Evolutionary conservation across 2,888 invertebrate species (phyloP).

Genomic region (Diloba caeruleocephala): DNA sequence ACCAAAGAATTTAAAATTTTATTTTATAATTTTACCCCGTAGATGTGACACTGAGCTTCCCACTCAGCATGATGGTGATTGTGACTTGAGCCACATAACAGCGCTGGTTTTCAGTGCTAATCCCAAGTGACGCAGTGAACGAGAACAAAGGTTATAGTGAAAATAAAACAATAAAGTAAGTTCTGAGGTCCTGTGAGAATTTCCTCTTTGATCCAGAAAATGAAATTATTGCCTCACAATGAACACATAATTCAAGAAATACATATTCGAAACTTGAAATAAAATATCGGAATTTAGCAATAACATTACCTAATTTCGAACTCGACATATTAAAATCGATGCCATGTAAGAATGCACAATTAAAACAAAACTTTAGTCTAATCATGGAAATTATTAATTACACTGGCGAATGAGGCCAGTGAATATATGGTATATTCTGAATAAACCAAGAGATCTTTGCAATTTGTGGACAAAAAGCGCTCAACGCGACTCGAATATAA

Average conservation of each 20-base stretch:
- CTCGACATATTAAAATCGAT: constrained; percentile 16
- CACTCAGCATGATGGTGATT: too few species aligned
- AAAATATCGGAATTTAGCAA: constrained; percentile 26
- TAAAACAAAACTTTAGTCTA: constrained; percentile 60
- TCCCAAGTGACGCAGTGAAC: too few species aligned
- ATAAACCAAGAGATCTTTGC: constrained; percentile 68
- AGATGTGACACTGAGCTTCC: too few species aligned
- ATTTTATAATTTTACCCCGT: too few species aligned
- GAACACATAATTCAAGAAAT: constrained; percentile 7
- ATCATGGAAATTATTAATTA: constrained; percentile 71
- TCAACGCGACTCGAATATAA: constrained; percentile 71
- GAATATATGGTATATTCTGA: constrained; percentile 61
- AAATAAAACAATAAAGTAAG: too few species aligned
- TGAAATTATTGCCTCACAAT: constrained; percentile 1
- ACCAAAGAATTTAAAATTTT: too few species aligned
- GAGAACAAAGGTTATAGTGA: too few species aligned
- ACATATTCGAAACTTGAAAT: constrained; percentile 9
- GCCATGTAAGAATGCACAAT: constrained; percentile 43
- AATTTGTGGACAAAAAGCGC: constrained; percentile 74
- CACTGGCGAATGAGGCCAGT: constrained; percentile 54
- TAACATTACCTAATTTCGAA: constrained; percentile 25
- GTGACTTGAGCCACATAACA: too few species aligned
- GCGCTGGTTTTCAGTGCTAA: too few species aligned
- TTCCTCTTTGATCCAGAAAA: neutral
- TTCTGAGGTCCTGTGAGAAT: too few species aligned